phyloP scores from a whole-genome alignment of 2,888 invertebrate genomes.

The Smittia sp. region DNA sequence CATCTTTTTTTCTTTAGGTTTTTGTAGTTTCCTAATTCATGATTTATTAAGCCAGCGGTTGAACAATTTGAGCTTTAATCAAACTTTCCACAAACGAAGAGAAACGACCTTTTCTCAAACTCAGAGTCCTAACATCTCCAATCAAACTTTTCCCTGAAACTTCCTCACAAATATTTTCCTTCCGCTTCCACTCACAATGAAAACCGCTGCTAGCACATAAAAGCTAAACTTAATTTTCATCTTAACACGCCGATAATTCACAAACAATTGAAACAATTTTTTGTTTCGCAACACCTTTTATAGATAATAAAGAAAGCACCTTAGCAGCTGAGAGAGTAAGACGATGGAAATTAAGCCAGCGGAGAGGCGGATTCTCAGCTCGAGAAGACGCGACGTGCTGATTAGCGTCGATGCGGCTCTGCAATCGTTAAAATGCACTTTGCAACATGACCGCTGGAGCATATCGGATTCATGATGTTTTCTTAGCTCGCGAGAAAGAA shows the following conservation, averaged over 20 bases:
- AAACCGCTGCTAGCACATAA: constrained; percentile 13
- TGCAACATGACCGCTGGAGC: constrained; percentile 23
- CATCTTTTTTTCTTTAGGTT: too few relatives aligned
- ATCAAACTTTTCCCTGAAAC: too few relatives aligned
- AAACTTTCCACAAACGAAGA: too few relatives aligned
- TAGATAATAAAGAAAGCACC: constrained; percentile 29
- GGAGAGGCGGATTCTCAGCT: not conserved
- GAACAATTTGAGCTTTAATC: too few relatives aligned
- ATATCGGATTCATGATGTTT: constrained; percentile 23
- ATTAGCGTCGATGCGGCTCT: not conserved
- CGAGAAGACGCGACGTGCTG: not conserved
- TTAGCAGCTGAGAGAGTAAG: constrained; percentile 8
- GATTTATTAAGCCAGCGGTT: too few relatives aligned
- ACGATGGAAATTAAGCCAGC: constrained; percentile 14
- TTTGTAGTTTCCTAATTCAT: too few relatives aligned
- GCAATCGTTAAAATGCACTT: not conserved
- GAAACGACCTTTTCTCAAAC: too few relatives aligned
- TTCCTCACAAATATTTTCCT: not conserved
- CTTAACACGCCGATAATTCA: constrained; percentile 41
- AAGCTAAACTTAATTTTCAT: constrained; percentile 39
- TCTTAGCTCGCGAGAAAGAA: not conserved
- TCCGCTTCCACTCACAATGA: constrained; percentile 29
- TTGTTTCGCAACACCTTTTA: constrained; percentile 35
- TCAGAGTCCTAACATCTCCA: too few relatives aligned
- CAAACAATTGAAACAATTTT: constrained; percentile 41